Evolutionary conservation across 2,797 vertebrate genomes (phyloP).

Genomic region (Heterohyrax brucei): DNA sequence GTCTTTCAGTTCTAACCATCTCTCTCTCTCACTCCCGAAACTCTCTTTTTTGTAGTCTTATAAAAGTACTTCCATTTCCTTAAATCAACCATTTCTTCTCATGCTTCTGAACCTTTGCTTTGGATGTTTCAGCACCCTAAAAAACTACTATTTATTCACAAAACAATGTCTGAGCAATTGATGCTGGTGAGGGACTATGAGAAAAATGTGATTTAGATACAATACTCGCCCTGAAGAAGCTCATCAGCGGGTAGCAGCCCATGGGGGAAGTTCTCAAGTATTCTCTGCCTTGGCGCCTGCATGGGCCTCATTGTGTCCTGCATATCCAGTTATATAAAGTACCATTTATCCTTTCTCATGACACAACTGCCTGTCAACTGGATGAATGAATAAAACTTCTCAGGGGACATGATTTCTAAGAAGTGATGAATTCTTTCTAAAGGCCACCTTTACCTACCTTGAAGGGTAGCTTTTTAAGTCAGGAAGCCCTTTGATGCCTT

Average conservation of each 20-base stretch:
- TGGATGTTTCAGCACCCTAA: neutral
- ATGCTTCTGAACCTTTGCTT: slow-evolving; percentile 41
- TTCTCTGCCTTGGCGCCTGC: neutral
- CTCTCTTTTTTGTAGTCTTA: neutral
- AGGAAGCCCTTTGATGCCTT: slow-evolving; percentile 79
- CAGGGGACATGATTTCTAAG: slow-evolving; percentile 65
- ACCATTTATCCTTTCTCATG: slow-evolving; percentile 60
- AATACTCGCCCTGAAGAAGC: slow-evolving; percentile 56
- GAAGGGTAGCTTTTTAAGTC: slow-evolving; percentile 83
- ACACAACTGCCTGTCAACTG: slow-evolving; percentile 53
- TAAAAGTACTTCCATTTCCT: slow-evolving; percentile 51
- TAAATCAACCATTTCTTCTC: neutral
- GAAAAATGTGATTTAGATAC: slow-evolving; percentile 7
- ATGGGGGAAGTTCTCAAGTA: slow-evolving; percentile 14
- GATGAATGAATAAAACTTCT: slow-evolving; percentile 75
- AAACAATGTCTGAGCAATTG: slow-evolving; percentile 51
- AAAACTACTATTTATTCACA: slow-evolving; percentile 25
- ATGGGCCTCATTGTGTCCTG: neutral
- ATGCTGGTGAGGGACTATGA: neutral
- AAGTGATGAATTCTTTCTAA: slow-evolving; percentile 68
- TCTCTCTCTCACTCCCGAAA: neutral
- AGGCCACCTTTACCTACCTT: slow-evolving; percentile 77
- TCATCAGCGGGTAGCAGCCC: neutral
- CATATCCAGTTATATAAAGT: slow-evolving; percentile 55
- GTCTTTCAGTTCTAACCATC: neutral